These are phyloP conservation scores for Conus ventricosus DNA, from an alignment of 1,140 invertebrate genomes.

Conservation along the genomic window DNA sequence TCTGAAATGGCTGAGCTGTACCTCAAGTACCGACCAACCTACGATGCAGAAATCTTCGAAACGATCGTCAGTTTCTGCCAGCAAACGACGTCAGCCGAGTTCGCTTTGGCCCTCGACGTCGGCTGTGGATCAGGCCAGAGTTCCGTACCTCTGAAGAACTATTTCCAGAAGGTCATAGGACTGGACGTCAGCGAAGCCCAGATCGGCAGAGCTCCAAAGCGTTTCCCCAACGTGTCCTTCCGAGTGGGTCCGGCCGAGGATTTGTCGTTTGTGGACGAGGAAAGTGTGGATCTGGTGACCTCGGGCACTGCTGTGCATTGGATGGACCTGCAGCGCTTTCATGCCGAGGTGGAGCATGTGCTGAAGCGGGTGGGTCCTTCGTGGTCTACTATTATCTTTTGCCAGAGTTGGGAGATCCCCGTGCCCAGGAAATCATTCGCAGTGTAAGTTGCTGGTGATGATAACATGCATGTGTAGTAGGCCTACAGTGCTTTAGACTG, in stretches of 20 bases:
- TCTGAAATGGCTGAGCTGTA: slow-evolving; percentile 63
- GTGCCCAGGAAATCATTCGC: not conserved
- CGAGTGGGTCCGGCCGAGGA: slow-evolving; percentile 71
- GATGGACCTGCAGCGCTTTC: slow-evolving; percentile 73
- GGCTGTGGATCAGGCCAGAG: slow-evolving; percentile 77
- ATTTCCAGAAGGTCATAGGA: slow-evolving; percentile 72
- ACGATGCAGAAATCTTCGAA: slow-evolving; percentile 63
- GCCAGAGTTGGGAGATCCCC: not conserved
- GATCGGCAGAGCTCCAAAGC: slow-evolving; percentile 52
- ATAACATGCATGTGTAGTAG: too few relatives aligned
- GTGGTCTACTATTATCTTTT: not conserved
- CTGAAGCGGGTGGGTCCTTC: not conserved
- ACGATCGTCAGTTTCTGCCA: slow-evolving; percentile 65
- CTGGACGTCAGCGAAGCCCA: slow-evolving; percentile 54
- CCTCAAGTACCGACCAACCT: slow-evolving; percentile 68
- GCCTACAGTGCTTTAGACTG: too few relatives aligned
- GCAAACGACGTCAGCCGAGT: slow-evolving; percentile 52
- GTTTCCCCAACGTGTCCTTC: slow-evolving; percentile 46
- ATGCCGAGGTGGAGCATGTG: not conserved
- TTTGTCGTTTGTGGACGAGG: slow-evolving; percentile 57
- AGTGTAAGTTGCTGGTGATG: too few relatives aligned
- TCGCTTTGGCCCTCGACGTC: slow-evolving; percentile 69
- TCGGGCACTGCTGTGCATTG: slow-evolving; percentile 75
- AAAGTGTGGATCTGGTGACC: slow-evolving; percentile 73
- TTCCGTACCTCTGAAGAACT: slow-evolving; percentile 67